Evolutionary conservation across 1,140 invertebrate genomes (phyloP), one percentile per base, ranked within the genome.

Genomic region (Macrotrachela quadricornifera): DNA sequence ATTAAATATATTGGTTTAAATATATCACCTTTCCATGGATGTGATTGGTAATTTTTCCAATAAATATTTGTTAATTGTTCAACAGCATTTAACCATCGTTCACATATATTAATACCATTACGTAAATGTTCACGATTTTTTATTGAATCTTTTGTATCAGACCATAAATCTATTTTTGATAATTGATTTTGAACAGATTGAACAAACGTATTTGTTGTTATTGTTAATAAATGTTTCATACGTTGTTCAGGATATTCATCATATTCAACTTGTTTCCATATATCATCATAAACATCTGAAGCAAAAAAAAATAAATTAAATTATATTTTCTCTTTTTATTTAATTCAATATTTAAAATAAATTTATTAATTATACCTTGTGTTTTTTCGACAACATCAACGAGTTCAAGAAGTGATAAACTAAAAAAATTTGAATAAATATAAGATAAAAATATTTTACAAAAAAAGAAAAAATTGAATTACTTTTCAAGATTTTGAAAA

Each of bases 41-140:
- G 80, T 18, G 80, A 71, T 0, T 76, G 75, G 60, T 85, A 81
- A 65, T 85, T 80, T 1, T 83, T 81, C 90, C 90, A 96, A 64
- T 84, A 87, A n/a, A 87, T 76, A 6, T 76, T 73, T 0, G 87
- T 95, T n/a, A 92, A 70, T 45, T 82, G 79, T 57, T 80, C 75
- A 61, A 83, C 87, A 17, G 77, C 73, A 52, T 77, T 77, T 14
- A 79, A 73, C 85, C 86, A 94, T 41, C 79, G 79, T 45, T 81
- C 76, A 60, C 80, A 81, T 0, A 80, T 69, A 15, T 30, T 30
- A 4, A 8, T 8, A 71, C 63, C 13, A 82, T 75, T 15, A 77
- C 78, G 59, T 70, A 66, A 52, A 69, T 67, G 41, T 75, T 59
- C n/a, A 63, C 64, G 49, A 78, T 70, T 58, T 77, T 73, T 13